Base-by-base conservation (phyloP, 1,140 invertebrate species). In the Hylaeus volcanicus region DNA sequence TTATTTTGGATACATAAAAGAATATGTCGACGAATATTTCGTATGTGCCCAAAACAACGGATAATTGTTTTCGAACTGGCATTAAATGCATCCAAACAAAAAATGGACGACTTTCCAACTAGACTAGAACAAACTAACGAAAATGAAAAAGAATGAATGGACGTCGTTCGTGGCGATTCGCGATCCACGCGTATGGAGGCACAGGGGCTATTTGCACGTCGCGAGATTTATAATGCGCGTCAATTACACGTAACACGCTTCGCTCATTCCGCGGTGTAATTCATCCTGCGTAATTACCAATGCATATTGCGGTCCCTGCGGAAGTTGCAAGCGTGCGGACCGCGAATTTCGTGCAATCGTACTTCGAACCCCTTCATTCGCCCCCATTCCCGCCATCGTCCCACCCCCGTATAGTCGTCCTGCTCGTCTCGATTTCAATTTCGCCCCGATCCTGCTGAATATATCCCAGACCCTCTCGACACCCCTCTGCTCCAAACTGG, bases 201-300 rank as follows among this genome's bases (percentile, higher is more conserved):
- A 61, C 51, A 26, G 51, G 15, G 78, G 85, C 89, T 90, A 88
- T 91, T 90, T 89, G 89, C 86, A 86, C 90, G 89, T 90, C 88
- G 89, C 85, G 86, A 90, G 90, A 91, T 91, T 91, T 91, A 91
- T 91, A 91, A 91, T 91, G 87, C 86, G 90, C 89, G 86, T 88
- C 90, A 91, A 91, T 91, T 91, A 89, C 90, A 86, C 86, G 88
- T 90, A 90, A 91, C 90, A 90, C 85, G 90, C 86, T 88, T 90
- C 88, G 90, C 88, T 90, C 89, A 90, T 91, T 91, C 88, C 88
- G 87, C 88, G 88, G 87, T 88, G 87, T 91, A 89, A 91, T 91
- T 91, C 90, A 91, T 91, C 86, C 88, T 73, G 85, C 86, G 88
- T 91, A 91, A 91, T 91, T 90, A 89, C 89, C 89, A 89, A 91